Conservation (phyloP, 2,888 invertebrate genomes). For the Xiphydria camelus region DNA sequence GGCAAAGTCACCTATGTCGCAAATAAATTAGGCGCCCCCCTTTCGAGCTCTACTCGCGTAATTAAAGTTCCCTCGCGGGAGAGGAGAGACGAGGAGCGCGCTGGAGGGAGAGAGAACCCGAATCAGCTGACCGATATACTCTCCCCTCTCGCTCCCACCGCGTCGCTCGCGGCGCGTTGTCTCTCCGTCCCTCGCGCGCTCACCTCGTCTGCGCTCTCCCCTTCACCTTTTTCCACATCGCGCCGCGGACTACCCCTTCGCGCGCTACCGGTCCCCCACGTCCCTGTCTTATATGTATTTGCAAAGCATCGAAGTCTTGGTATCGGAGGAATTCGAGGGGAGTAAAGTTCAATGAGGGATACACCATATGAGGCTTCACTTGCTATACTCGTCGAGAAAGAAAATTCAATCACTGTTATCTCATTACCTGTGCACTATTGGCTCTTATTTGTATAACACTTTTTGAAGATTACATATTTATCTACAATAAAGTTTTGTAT, state of each 20-base stretch:
- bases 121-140: conserved; percentile 32
- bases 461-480: no score
- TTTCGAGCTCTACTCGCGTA: conserved; percentile 46
- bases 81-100: background rate
- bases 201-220: conserved; percentile 8
- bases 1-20: conserved; percentile 45
- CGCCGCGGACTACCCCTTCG: background rate
- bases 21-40: conserved; percentile 53
- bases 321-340: no score
- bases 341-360: no score
- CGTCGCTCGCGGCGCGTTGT: conserved; percentile 1
- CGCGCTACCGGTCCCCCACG: conserved; percentile 13
- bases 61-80: conserved; percentile 48
- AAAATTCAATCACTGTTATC: no score
- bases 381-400: no score
- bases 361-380: no score
- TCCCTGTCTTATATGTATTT: no score
- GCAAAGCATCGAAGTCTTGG: no score
- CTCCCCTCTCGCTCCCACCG: conserved; percentile 5
- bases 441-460: no score
- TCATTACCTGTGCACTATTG: no score
- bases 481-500: no score
- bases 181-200: conserved; percentile 1
- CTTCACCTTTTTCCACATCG: background rate
- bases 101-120: conserved; percentile 20